phyloP scores from a whole-genome alignment of 2,113 vertebrate species.

The Pica pica region DNA sequence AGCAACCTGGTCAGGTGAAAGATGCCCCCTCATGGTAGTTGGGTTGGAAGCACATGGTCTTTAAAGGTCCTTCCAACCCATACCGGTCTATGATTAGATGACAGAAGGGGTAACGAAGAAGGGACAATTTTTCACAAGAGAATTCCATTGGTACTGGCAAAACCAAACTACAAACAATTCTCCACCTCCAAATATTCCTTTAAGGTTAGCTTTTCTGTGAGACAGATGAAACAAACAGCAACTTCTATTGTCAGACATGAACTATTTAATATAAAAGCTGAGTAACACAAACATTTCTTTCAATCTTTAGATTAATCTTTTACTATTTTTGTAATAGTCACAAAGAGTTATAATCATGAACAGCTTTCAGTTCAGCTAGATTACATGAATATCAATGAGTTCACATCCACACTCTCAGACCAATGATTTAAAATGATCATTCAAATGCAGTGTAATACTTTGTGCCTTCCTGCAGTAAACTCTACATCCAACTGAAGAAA shows the following conservation, averaged over 20 bases:
- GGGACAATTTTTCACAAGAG: not conserved
- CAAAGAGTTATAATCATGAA: not conserved
- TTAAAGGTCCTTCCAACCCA: not conserved
- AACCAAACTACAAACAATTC: not conserved
- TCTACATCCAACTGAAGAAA: not conserved
- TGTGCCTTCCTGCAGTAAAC: not conserved
- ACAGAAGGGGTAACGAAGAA: not conserved
- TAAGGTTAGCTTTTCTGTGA: not conserved
- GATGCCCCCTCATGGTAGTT: accelerated
- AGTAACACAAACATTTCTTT: not conserved
- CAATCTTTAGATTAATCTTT: not conserved
- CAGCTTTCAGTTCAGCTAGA: not conserved
- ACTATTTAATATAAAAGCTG: not conserved
- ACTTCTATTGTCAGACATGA: not conserved
- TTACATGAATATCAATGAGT: not conserved
- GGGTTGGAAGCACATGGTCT: not conserved
- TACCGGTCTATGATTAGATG: not conserved
- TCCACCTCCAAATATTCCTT: not conserved
- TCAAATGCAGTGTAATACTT: not conserved
- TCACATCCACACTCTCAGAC: not conserved
- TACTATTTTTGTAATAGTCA: not conserved
- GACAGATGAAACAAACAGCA: not conserved
- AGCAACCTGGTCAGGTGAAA: not conserved
- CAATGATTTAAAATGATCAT: not conserved
- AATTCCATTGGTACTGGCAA: not conserved